A percentile compares a stretch with the other conserved stretches of the same genome.
These are phyloP conservation scores for Paragorgia papillata DNA, from an alignment of 92 coral and sea anemone genomes.

Conservation along the genomic window DNA sequence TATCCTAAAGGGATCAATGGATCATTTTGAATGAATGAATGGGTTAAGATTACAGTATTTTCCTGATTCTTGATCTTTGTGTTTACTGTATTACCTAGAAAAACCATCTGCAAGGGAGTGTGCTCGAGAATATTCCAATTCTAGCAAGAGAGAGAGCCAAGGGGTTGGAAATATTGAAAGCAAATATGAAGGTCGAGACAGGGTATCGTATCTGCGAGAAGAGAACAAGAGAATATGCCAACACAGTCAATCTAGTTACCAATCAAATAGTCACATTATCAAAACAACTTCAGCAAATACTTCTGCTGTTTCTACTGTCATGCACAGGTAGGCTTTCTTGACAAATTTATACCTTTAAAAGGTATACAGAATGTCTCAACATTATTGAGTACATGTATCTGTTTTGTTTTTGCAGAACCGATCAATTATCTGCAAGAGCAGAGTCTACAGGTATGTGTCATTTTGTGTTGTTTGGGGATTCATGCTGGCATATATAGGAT, in stretches of 20 bases:
- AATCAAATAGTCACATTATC: constrained; percentile 50
- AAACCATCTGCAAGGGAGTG: constrained; percentile 4
- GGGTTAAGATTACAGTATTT: background rate
- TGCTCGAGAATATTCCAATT: background rate
- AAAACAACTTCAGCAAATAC: constrained; percentile 93
- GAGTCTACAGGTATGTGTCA: constrained; percentile 26
- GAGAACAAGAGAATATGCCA: background rate
- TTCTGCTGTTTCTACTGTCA: constrained; percentile 80
- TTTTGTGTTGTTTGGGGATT: too few species aligned
- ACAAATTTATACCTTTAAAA: background rate
- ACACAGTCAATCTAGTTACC: constrained; percentile 8
- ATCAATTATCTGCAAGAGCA: constrained; percentile 24
- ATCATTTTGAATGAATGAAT: too few species aligned
- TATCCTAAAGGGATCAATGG: too few species aligned
- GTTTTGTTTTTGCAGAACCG: constrained; percentile 16
- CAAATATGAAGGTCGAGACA: constrained; percentile 21
- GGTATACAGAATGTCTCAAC: background rate
- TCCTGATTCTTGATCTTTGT: background rate
- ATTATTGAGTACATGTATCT: background rate
- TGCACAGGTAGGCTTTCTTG: constrained; percentile 66
- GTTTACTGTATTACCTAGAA: background rate
- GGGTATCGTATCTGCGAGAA: background rate
- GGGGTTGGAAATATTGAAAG: constrained; percentile 28
- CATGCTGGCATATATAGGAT: too few species aligned
- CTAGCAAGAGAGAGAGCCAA: constrained; percentile 27